Base-by-base conservation (phyloP, 1,140 invertebrate genomes). In the Pentalonia nigronervosa region DNA sequence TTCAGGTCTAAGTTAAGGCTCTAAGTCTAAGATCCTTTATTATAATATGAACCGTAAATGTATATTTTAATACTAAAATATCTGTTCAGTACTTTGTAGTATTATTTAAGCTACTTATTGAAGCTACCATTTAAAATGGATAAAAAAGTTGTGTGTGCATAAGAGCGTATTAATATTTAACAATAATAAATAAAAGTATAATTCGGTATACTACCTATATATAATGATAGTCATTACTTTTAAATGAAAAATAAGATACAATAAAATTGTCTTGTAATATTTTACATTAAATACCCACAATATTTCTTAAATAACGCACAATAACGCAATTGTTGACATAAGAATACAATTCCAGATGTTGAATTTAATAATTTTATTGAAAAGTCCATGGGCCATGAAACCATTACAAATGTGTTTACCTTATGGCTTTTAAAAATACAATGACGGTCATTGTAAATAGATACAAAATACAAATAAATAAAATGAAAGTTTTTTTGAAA, bases 361-460 rank as follows among this genome's bases (percentile, higher is more conserved):
- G 60, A 76, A 76, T 17, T 76, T 34, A 76, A 76, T n/a, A 76
- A 76, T 76, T 76, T 76, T 76, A 76, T 76, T 76, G 60, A n/a
- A 76, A 76, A 76, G n/a, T 76, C 60, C 25, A 67, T 8, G 60
- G n/a, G n/a, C 60, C 25, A 67, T 9, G 60, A 67, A n/a, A n/a
- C 60, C 60, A 76, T 76, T n/a, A 76, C 3, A n/a, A 76, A 76
- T 76, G 60, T 76, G 60, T 76, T 76, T 76, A 76, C 60, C 60
- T 76, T 76, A 41, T 34, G 6, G 4, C n/a, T n/a, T 76, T 76
- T 76, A n/a, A n/a, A 76, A 76, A 76, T 76, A 76, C n/a, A 76
- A 76, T 76, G 11, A n/a, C 14, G n/a, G 14, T 76, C 60, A 76
- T 34, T 76, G 11, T 76, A n/a, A 76, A n/a, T 14, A 76, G 1